Conservation (phyloP, 2,888 invertebrate genomes). For the Tinea pellionella region DNA sequence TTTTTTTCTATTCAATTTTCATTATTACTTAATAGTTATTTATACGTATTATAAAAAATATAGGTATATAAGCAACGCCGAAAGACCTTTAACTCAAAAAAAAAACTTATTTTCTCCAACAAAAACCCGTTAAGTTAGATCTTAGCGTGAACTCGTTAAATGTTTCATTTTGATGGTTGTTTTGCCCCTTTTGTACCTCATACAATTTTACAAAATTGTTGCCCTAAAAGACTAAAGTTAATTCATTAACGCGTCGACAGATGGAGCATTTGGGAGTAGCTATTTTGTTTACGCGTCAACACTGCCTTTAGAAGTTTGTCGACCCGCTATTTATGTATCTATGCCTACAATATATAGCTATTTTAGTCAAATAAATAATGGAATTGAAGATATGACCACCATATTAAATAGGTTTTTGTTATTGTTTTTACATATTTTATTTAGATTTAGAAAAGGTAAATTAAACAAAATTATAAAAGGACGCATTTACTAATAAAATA, state of each 20-base stretch:
- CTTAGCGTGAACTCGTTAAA: slow-evolving; percentile 1
- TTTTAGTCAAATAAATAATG: too few species aligned
- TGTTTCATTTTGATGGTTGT: slow-evolving; percentile 7
- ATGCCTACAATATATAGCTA: too few species aligned
- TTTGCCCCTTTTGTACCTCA: not conserved
- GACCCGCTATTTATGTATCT: not conserved
- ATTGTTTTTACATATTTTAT: too few species aligned
- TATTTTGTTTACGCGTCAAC: not conserved
- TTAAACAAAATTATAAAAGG: too few species aligned
- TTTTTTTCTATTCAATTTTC: too few species aligned
- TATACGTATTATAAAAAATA: too few species aligned
- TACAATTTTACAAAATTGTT: slow-evolving; percentile 1
- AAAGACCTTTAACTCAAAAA: not conserved
- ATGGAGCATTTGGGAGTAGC: slow-evolving; percentile 14
- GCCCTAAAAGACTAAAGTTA: slow-evolving; percentile 15
- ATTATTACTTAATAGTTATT: too few species aligned
- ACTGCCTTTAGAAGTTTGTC: not conserved
- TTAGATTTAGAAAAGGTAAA: too few species aligned
- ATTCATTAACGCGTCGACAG: slow-evolving; percentile 18
- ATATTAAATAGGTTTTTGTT: too few species aligned
- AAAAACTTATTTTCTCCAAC: not conserved
- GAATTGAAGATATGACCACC: too few species aligned
- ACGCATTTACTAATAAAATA: too few species aligned
- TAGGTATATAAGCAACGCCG: too few species aligned
- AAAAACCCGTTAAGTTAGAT: not conserved